Conservation (phyloP, 2,888 invertebrate species). For the Pyralis farinalis region DNA sequence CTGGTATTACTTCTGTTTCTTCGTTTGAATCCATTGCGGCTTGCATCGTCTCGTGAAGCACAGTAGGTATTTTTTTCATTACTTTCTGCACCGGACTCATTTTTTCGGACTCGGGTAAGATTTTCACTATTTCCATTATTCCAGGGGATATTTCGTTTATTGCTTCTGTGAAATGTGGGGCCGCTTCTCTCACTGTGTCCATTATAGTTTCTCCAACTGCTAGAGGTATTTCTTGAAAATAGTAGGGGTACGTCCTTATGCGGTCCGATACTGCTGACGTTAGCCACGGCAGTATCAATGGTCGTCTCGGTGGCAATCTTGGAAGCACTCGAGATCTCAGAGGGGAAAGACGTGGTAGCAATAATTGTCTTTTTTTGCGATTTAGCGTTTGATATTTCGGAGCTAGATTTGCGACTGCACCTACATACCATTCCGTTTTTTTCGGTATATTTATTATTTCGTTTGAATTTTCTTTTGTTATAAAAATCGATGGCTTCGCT, state of each 20-base stretch:
- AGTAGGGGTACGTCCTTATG: conserved; percentile 70
- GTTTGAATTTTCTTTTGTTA: conserved; percentile 18
- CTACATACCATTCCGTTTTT: conserved; percentile 32
- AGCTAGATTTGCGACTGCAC: conserved; percentile 30
- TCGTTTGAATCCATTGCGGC: conserved; percentile 51
- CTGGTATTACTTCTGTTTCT: conserved; percentile 38
- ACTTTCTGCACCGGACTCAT: conserved; percentile 52
- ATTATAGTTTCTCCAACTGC: conserved; percentile 69
- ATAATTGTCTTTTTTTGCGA: conserved; percentile 59
- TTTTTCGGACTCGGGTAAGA: conserved; percentile 54
- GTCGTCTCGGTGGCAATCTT: conserved; percentile 55
- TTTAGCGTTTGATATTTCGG: conserved; percentile 21
- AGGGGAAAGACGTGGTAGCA: conserved; percentile 50
- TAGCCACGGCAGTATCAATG: conserved; percentile 61
- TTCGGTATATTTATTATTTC: conserved; percentile 35
- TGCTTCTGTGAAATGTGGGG: conserved; percentile 68
- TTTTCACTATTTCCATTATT: conserved; percentile 67
- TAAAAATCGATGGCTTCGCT: conserved; percentile 38
- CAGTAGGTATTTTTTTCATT: conserved; percentile 60
- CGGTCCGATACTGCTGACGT: conserved; percentile 67
- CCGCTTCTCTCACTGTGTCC: conserved; percentile 67
- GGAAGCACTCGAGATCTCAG: conserved; percentile 45
- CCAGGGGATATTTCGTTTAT: conserved; percentile 70
- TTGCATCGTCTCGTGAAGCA: conserved; percentile 67
- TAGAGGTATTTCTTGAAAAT: conserved; percentile 73